Evolutionary conservation across 2,797 vertebrate genomes (phyloP).

Genomic region (Syncerus caffer): DNA sequence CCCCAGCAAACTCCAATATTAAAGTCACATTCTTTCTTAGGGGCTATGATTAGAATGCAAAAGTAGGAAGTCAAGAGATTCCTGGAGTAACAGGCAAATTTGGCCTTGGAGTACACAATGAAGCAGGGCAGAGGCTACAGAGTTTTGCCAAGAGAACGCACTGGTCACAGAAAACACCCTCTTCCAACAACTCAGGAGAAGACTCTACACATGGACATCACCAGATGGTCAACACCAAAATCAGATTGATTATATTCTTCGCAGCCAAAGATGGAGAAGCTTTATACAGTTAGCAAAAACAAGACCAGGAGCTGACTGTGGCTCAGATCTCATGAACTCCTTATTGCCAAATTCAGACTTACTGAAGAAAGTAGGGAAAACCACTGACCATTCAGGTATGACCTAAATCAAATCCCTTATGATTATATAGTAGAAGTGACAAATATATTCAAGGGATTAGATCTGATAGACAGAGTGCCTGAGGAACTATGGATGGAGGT

Average conservation of each 20-base stretch:
- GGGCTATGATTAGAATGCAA: neutral
- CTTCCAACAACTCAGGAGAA: neutral
- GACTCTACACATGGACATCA: neutral
- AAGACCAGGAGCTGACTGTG: neutral
- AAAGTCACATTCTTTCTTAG: slow-evolving; percentile 8
- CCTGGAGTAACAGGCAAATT: neutral
- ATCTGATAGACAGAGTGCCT: neutral
- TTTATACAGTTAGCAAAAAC: neutral
- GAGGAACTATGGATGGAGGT: neutral
- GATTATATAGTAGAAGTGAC: neutral
- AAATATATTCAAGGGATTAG: neutral
- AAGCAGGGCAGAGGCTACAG: neutral
- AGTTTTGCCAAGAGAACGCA: neutral
- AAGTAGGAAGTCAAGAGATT: neutral
- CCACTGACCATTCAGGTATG: neutral
- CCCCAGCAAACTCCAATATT: slow-evolving; percentile 5
- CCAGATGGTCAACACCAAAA: neutral
- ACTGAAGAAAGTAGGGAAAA: neutral
- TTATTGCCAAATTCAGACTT: neutral
- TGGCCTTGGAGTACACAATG: neutral
- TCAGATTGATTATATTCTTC: neutral
- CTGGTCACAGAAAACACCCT: neutral
- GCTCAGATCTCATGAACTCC: neutral
- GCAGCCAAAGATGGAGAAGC: neutral
- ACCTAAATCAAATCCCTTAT: neutral